These are phyloP conservation scores for Apodemus sylvaticus DNA, from an alignment of 2,113 vertebrate genomes.

Conservation along the genomic window DNA sequence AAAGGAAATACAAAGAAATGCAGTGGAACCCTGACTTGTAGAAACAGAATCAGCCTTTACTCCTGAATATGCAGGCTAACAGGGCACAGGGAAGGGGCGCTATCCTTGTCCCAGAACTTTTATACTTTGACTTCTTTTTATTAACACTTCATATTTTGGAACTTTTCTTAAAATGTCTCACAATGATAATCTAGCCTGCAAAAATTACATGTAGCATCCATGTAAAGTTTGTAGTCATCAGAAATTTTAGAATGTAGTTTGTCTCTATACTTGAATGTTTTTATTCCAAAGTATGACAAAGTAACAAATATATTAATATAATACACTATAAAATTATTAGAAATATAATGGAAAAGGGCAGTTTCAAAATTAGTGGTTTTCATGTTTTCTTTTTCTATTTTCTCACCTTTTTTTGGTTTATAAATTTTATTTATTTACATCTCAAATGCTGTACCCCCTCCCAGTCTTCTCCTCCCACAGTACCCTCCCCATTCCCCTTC, in stretches of 20 bases:
- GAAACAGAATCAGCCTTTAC: slow-evolving; percentile 25
- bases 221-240: background rate
- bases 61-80: background rate
- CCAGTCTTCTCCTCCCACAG: too few relatives aligned
- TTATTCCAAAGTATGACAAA: background rate
- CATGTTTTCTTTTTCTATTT: background rate
- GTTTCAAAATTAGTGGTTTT: background rate
- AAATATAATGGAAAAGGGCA: background rate
- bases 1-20: background rate
- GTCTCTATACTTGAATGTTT: background rate
- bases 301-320: slow-evolving; percentile 13
- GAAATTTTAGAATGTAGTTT: slow-evolving; percentile 39
- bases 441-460: too few relatives aligned
- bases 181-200: background rate
- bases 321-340: background rate
- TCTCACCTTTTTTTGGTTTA: too few relatives aligned
- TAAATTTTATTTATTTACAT: too few relatives aligned
- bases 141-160: slow-evolving; percentile 11
- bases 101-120: background rate
- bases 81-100: background rate
- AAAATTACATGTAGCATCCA: background rate
- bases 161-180: slow-evolving; percentile 31
- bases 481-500: too few relatives aligned
- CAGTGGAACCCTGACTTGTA: background rate
- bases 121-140: background rate